Conservation (phyloP, 2,797 vertebrate species). For the Phataginus tricuspis region DNA sequence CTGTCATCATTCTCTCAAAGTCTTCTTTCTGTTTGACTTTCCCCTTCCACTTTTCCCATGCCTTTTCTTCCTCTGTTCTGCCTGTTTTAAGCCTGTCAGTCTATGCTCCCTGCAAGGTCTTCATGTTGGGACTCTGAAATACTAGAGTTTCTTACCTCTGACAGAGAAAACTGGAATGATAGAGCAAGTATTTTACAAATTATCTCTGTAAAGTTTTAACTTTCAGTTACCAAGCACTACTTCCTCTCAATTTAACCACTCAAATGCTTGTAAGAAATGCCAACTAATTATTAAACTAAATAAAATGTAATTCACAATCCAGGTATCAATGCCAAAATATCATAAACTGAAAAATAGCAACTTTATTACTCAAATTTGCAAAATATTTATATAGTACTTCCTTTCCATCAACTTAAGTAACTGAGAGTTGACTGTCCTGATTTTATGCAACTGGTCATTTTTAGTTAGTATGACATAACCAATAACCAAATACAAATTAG, state of each 20-base stretch:
- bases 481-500: slow-evolving; percentile 78
- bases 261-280: slow-evolving; percentile 13
- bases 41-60: neutral
- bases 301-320: slow-evolving; percentile 39
- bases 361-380: slow-evolving; percentile 42
- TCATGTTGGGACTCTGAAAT: neutral
- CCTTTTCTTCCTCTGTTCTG: neutral
- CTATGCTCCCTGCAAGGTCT: neutral
- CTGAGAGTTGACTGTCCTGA: slow-evolving; percentile 74
- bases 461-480: slow-evolving; percentile 74
- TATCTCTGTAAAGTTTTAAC: neutral
- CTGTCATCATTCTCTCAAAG: neutral
- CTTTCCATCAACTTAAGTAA: slow-evolving; percentile 40
- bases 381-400: slow-evolving; percentile 40
- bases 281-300: slow-evolving; percentile 19
- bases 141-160: neutral
- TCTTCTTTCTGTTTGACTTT: neutral
- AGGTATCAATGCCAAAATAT: slow-evolving; percentile 31
- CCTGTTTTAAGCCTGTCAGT: neutral
- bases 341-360: slow-evolving; percentile 21
- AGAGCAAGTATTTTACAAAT: neutral
- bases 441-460: slow-evolving; percentile 81
- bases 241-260: slow-evolving; percentile 31
- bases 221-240: neutral
- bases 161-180: neutral